Percentiles rank a stretch among this genome's conserved stretches.
phyloP scores from a whole-genome alignment of 2,797 vertebrate genomes.

The Allobates femoralis region DNA sequence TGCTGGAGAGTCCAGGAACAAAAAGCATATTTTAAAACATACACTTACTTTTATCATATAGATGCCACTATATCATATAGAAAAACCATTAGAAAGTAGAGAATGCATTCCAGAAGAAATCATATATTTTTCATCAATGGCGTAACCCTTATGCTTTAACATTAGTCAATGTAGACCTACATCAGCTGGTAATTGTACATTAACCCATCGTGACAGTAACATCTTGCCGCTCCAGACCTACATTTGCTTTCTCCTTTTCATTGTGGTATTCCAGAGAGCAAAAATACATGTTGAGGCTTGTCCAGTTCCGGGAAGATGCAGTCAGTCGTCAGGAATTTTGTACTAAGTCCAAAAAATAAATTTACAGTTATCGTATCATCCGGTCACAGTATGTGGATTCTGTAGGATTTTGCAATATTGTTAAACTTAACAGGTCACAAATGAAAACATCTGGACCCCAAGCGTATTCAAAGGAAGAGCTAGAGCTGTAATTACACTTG shows the following conservation, averaged over 20 bases:
- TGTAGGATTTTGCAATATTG: background rate
- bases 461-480: background rate
- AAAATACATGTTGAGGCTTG: slow-evolving; percentile 45
- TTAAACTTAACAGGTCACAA: background rate
- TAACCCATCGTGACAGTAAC: background rate
- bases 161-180: background rate
- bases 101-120: no score
- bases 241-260: background rate
- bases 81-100: no score
- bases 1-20: no score
- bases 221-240: background rate
- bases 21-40: no score
- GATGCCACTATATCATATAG: no score
- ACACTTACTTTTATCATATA: no score
- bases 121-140: no score
- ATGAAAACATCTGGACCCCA: background rate
- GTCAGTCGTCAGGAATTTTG: slow-evolving; percentile 48
- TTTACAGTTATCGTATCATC: slow-evolving; percentile 24
- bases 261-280: slow-evolving; percentile 14
- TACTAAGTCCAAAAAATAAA: slow-evolving; percentile 36
- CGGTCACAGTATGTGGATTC: background rate
- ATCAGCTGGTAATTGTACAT: background rate
- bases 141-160: no score
- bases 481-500: background rate
- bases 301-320: slow-evolving; percentile 38